A percentile compares a stretch with the other conserved stretches of the same genome.
These are phyloP conservation scores for Metellina segmentata DNA, from an alignment of 2,888 invertebrate species.

Conservation along the genomic window DNA sequence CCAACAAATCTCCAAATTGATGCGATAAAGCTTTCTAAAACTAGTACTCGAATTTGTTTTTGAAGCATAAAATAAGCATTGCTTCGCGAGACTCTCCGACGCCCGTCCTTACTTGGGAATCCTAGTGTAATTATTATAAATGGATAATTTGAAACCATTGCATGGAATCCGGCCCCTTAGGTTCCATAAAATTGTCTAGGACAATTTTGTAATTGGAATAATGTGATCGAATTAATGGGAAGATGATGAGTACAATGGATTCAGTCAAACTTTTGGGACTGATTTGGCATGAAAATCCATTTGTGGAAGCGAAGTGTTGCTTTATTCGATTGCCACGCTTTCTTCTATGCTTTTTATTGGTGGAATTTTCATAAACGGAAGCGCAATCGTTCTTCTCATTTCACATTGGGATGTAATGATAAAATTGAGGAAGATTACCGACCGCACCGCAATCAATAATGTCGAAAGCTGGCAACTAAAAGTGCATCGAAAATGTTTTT, in stretches of 20 bases:
- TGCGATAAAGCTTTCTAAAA: neutral
- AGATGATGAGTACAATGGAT: neutral
- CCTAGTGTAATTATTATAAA: slow-evolving; percentile 22
- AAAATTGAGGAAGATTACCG: neutral
- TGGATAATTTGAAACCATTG: slow-evolving; percentile 31
- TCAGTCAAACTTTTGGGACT: neutral
- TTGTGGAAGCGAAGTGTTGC: too few species aligned
- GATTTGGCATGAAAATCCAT: neutral
- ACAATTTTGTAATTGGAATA: slow-evolving; percentile 33
- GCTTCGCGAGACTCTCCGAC: neutral
- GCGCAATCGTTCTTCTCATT: neutral
- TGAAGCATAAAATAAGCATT: neutral
- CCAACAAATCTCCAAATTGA: neutral
- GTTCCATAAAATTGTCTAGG: slow-evolving; percentile 23
- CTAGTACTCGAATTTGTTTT: neutral
- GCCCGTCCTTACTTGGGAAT: neutral
- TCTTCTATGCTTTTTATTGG: too few species aligned
- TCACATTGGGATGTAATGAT: neutral
- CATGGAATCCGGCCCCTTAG: slow-evolving; percentile 8
- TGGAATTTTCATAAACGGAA: too few species aligned
- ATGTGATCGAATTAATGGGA: slow-evolving; percentile 29
- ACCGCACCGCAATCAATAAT: neutral
- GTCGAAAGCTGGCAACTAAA: too few species aligned
- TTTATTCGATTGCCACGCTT: too few species aligned
- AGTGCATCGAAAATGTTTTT: too few species aligned